Base-by-base conservation (phyloP, 2,797 vertebrate species). In the Aldrovandia affinis region DNA sequence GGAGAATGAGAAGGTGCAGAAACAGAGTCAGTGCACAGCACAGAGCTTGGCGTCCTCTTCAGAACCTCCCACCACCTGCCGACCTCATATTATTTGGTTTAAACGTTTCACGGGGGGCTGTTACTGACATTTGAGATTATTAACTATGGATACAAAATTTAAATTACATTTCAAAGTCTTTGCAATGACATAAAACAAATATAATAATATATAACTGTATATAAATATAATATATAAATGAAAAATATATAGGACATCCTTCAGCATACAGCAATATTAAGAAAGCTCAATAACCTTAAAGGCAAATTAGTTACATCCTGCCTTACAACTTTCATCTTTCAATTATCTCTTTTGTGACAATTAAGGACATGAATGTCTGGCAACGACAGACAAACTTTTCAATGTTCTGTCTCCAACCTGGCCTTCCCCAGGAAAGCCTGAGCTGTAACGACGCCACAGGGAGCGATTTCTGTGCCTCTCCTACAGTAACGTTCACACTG, bases 1-100 rank as follows among this genome's bases (percentile, higher is more conserved):
- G n/a, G n/a, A n/a, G n/a, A n/a, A n/a, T n/a, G n/a, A 80, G 85
- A 77, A 87, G 65, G 57, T 73, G 63, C 63, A 55, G 28, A 83
- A 50, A 63, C 75, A 82, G 28, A 55, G 82, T 83, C 82, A 87
- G 81, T 83, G 12, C n/a, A 83, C 30, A 80, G 75, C 30, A 81
- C n/a, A 70, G 47, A 52, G 52, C 55, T 61, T 14, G 77, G n/a
- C 14, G 57, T 81, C 33, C 55, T 59, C 20, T 9, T 59, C 28
- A 70, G n/a, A 20, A 81, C 33, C 39, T 63, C 57, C 12, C 55
- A 22, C 50, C 9, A 77, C 68, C 30, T 25, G 18, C 70, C 42
- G 15, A 42, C 22, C 20, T 77, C 73, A 77, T 12, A 47, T 77
- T 47, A 73, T 77, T 8, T 44, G 73, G 73, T 7, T 22, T 44